Evolutionary conservation across 64 coral and sea anemone species (phyloP), one percentile per base, ranked within the genome.

Genomic region (Trachythela sp.): DNA sequence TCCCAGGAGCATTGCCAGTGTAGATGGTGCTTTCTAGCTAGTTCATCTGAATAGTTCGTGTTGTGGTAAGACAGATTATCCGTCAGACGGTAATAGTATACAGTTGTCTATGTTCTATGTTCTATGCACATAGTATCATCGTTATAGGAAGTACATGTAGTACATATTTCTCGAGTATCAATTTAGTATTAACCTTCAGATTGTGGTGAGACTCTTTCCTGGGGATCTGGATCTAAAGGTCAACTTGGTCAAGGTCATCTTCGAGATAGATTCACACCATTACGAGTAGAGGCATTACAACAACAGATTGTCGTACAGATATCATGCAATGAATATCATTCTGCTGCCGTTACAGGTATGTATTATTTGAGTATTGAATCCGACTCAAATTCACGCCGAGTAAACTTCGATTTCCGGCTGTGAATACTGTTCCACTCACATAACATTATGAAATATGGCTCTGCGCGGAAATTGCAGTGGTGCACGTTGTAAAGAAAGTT

Each of bases 231-330:
- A 31, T 89, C 88, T 85, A 94, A 91, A 38, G 96, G 96, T 36
- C 92, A 92, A 24, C 93, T 99, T 72, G 96, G 96, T 4, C 96
- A 95, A 80, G 96, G 96, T 48, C 93, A 99, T 83, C 71, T 99
- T 1, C 84, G 96, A 52, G 93, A 99, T 58, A 88, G 93, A 56
- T 94, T 94, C 24, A 95, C 93, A 17, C 93, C 96, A 8, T 83
- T 99, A 36, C 89, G 92, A 89, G 83, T 99, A 11, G 91, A 91
- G 77, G 89, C 68, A 33, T 84, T 99, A 15, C 67, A 93, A 31
- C 88, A 89, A 40, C 88, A 88, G 50, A 87, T 86, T 42, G 86
- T 99, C 8, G 84, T 87, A 48, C 39, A 84, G 38, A 86, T 95
- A 52, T 70, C 96, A 32, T 99, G 96, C 36, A 92, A 95, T 26